phyloP scores from a whole-genome alignment of 2,888 invertebrate genomes.

The Mellilla xanthometata region DNA sequence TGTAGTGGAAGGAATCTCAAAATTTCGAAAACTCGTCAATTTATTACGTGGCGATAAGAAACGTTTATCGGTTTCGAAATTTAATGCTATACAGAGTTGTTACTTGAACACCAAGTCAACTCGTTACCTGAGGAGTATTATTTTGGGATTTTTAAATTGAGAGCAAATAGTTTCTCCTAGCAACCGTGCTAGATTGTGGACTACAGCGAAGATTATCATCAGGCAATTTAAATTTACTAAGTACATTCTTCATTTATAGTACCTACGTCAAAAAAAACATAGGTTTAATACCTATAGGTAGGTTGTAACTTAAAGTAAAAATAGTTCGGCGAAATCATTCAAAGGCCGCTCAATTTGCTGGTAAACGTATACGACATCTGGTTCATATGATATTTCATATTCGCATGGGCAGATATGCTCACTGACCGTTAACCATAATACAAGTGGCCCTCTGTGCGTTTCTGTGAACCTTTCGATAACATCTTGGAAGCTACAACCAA shows the following conservation, averaged over 20 bases:
- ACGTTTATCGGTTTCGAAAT: too few relatives aligned
- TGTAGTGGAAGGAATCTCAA: slow-evolving; percentile 19
- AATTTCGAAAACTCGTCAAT: slow-evolving; percentile 10
- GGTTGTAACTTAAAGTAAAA: not conserved
- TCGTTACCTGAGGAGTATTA: too few relatives aligned
- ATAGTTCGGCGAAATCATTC: slow-evolving; percentile 1
- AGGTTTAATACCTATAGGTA: too few relatives aligned
- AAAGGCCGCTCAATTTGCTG: slow-evolving; percentile 20
- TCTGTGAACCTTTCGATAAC: slow-evolving; percentile 71
- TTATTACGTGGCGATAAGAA: slow-evolving; percentile 10
- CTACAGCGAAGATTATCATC: too few relatives aligned
- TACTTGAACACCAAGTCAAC: too few relatives aligned
- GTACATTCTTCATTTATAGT: too few relatives aligned
- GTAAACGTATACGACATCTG: slow-evolving; percentile 56
- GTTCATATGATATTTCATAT: slow-evolving; percentile 78
- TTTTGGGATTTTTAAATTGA: too few relatives aligned
- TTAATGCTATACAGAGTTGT: too few relatives aligned
- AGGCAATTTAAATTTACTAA: too few relatives aligned
- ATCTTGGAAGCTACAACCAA: slow-evolving; percentile 44
- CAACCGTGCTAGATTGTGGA: too few relatives aligned
- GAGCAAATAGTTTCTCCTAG: too few relatives aligned
- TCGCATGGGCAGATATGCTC: slow-evolving; percentile 46
- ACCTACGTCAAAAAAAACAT: too few relatives aligned
- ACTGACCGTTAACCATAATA: slow-evolving; percentile 59
- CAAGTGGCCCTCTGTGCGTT: slow-evolving; percentile 69